Evolutionary conservation across 2,888 invertebrate genomes (phyloP).

Genomic region (Tubulanus polymorphus): DNA sequence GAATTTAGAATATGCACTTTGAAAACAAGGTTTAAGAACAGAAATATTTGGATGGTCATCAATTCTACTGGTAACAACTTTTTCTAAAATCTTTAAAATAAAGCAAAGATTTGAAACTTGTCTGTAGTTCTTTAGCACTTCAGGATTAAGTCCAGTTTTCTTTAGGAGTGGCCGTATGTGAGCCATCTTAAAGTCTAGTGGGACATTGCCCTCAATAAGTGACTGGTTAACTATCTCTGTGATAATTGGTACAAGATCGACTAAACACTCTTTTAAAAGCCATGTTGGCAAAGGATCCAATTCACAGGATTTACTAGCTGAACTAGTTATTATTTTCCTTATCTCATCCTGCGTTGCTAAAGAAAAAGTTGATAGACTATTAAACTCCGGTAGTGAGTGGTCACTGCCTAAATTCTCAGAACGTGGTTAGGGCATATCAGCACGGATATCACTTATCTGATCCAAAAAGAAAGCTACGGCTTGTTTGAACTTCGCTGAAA

Average conservation of each 20-base stretch:
- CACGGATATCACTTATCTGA: too few species aligned
- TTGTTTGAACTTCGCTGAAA: too few species aligned
- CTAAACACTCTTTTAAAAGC: not conserved
- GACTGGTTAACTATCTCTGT: not conserved
- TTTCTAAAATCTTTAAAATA: not conserved
- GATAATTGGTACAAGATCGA: not conserved
- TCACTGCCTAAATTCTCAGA: too few species aligned
- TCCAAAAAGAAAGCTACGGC: too few species aligned
- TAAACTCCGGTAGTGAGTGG: not conserved
- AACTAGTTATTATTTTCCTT: not conserved
- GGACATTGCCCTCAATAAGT: not conserved
- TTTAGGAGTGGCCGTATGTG: not conserved
- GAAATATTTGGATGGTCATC: not conserved
- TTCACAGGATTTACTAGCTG: not conserved
- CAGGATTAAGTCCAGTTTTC: not conserved
- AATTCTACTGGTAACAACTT: not conserved
- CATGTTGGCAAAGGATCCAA: not conserved
- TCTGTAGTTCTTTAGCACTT: not conserved
- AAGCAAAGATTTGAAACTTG: not conserved
- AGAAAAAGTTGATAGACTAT: not conserved
- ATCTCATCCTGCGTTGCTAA: not conserved
- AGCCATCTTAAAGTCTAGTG: not conserved
- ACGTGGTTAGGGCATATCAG: too few species aligned
- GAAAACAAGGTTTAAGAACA: not conserved
- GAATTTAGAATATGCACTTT: not conserved